phyloP scores from a whole-genome alignment of 2,797 vertebrate genomes.

The Petrocephalus schoutedeni region DNA sequence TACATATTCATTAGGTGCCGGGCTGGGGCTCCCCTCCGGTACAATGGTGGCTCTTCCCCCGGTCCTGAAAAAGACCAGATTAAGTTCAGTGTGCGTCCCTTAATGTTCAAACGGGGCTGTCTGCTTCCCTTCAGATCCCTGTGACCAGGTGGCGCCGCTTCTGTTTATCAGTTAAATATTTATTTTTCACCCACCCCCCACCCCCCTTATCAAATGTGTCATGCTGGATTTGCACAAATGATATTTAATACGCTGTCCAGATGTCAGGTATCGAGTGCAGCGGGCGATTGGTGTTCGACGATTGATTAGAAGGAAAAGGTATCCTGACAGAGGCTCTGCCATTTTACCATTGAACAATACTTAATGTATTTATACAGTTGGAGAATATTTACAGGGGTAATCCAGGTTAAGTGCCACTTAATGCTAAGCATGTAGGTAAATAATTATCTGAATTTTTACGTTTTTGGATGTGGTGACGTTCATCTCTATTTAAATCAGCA shows the following conservation, averaged over 20 bases:
- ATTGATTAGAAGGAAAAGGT: background rate
- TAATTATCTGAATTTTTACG: background rate
- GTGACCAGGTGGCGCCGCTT: background rate
- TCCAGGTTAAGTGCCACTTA: background rate
- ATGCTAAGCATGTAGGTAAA: background rate
- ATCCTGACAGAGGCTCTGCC: background rate
- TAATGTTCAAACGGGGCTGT: background rate
- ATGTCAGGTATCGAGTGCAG: background rate
- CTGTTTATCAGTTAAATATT: constrained; percentile 1
- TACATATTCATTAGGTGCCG: background rate
- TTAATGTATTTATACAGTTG: background rate
- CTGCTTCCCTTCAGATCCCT: background rate
- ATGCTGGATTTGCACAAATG: background rate
- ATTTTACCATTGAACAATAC: background rate
- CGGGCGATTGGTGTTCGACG: background rate
- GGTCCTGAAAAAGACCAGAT: background rate
- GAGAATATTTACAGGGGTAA: too few relatives aligned
- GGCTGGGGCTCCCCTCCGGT: background rate
- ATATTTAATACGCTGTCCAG: background rate
- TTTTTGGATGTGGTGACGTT: background rate
- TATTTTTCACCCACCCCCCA: background rate
- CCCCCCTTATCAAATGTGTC: background rate
- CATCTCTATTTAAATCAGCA: background rate
- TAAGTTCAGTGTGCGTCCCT: background rate
- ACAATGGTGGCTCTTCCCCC: background rate